Evolutionary conservation across 1,140 invertebrate species (phyloP).

Genomic region (Nephila pilipes): DNA sequence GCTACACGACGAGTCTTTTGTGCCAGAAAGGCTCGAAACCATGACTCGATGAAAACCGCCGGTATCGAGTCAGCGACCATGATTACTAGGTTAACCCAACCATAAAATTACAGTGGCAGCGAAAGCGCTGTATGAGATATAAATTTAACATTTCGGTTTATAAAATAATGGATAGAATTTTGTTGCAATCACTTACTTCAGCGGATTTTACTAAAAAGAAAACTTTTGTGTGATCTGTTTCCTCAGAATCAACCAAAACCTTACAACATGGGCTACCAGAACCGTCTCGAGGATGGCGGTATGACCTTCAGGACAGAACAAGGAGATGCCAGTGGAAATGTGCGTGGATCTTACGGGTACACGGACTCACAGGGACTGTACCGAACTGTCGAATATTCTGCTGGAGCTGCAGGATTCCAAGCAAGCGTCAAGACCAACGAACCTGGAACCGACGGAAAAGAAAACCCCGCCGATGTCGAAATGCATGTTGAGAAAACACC

Average conservation of each 20-base stretch:
- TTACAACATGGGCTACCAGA: slow-evolving; percentile 14
- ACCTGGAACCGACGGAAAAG: slow-evolving; percentile 70
- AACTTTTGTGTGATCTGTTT: neutral
- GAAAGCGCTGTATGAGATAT: neutral
- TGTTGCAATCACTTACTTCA: too few relatives aligned
- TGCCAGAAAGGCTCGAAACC: too few relatives aligned
- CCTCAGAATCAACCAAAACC: neutral
- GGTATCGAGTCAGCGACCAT: too few relatives aligned
- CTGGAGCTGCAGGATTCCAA: slow-evolving; percentile 51
- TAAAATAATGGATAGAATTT: too few relatives aligned
- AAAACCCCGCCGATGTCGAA: slow-evolving; percentile 67
- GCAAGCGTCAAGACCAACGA: slow-evolving; percentile 74
- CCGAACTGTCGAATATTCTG: slow-evolving; percentile 43
- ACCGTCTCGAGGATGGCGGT: neutral
- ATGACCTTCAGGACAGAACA: slow-evolving; percentile 10
- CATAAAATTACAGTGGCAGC: neutral
- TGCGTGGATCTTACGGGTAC: slow-evolving; percentile 33
- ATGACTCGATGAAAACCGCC: too few relatives aligned
- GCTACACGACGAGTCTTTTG: too few relatives aligned
- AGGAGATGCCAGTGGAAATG: slow-evolving; percentile 41
- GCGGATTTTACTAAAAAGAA: too few relatives aligned
- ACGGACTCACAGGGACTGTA: slow-evolving; percentile 41
- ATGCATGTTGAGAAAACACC: slow-evolving; percentile 69
- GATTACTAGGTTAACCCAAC: too few relatives aligned
- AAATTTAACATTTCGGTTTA: too few relatives aligned